Conservation (phyloP, 1,140 invertebrate species). For the Melipona quadrifasciata region DNA sequence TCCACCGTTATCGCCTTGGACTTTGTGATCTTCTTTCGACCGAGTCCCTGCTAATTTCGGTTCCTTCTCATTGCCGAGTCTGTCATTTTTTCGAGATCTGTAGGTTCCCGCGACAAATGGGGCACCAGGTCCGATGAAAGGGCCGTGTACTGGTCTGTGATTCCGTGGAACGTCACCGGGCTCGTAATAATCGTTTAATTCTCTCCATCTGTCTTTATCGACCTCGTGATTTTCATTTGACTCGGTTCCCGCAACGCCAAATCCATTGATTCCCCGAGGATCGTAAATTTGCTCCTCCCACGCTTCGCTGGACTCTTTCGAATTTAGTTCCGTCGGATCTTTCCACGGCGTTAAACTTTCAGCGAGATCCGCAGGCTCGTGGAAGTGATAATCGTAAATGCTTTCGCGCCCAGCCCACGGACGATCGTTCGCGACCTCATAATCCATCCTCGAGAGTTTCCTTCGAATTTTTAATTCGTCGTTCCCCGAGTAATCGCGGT, state of each 20-base stretch:
- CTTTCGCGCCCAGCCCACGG: background rate
- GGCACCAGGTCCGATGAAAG: background rate
- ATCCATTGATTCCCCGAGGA: background rate
- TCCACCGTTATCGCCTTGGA: background rate
- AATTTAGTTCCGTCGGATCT: conserved; percentile 4
- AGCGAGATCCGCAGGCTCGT: conserved; percentile 50
- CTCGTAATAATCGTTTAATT: background rate
- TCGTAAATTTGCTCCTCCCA: conserved; percentile 43
- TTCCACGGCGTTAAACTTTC: conserved; percentile 26
- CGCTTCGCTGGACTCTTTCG: conserved; percentile 40
- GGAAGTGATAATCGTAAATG: background rate
- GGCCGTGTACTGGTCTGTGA: background rate
- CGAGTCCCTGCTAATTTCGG: too few relatives aligned
- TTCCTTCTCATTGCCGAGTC: background rate
- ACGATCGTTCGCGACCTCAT: background rate
- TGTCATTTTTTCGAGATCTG: background rate
- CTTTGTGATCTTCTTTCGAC: background rate
- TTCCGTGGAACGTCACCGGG: background rate
- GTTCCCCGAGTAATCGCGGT: background rate
- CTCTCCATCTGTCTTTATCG: background rate
- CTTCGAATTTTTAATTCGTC: conserved; percentile 3
- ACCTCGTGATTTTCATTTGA: background rate
- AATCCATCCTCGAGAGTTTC: background rate
- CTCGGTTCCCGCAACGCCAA: background rate
- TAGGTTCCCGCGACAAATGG: conserved; percentile 33